Evolutionary conservation across 2,888 invertebrate species (phyloP), one percentile per base, ranked within the genome.

Genomic region (Amblyjoppa fuscipennis): DNA sequence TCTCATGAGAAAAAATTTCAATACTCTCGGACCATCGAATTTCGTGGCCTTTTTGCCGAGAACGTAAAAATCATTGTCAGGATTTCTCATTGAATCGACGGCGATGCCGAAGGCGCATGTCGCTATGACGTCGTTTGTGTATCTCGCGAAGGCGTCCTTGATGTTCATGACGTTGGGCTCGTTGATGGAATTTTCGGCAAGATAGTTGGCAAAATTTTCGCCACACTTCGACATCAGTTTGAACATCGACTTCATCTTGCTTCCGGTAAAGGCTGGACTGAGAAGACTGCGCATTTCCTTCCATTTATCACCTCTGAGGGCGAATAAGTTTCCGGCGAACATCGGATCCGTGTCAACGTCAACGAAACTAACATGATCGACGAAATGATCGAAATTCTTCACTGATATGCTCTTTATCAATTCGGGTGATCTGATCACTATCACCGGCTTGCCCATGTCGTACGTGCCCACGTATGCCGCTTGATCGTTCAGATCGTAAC

Each of bases 181-280:
- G 0, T 68, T 20, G 3, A 25, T 3, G 7, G 78, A 78, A 51
- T 88, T 88, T n/a, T 90, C 82, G 1, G 61, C 41, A 13, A 89
- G 68, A 53, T 69, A 89, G 6, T 89, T 79, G 9, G 88, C 87
- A 74, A 92, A 91, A 61, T 90, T 91, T 41, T 81, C 85, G 28
- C 92, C 92, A 68, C 92, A 92, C 61, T 91, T 92, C 0, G 88
- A 86, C 73, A 95, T 95, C 49, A 95, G 93, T 0, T 94, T 94
- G 89, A 95, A 93, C 95, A 96, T 95, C 11, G 91, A 89, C 66
- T 94, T 94, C 95, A 96, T 95, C 90, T 96, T 96, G 75, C 95
- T 95, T 4, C 95, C 93, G 0, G 96, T 96, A 90, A 95, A 96
- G 0, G 95, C 95, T 1, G 95, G 96, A 64, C 95, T 95, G 25